phyloP scores from a whole-genome alignment of 2,113 vertebrate species.

The Alouatta palliata region DNA sequence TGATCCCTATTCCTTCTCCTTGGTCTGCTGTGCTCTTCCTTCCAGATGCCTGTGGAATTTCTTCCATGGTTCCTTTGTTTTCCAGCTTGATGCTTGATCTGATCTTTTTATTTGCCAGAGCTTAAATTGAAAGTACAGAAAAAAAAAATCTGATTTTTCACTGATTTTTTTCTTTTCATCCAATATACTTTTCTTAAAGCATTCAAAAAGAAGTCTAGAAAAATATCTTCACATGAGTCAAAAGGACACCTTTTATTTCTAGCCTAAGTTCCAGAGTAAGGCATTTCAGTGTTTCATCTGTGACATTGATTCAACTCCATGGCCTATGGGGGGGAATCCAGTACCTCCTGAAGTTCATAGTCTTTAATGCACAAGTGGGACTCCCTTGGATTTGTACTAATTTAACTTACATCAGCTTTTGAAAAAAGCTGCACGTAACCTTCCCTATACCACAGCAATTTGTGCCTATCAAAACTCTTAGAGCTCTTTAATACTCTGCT shows the following conservation, averaged over 20 bases:
- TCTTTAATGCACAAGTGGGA: not conserved
- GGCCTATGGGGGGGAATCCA: not conserved
- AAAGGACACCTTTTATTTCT: not conserved
- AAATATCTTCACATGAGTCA: not conserved
- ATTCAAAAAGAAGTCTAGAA: not conserved
- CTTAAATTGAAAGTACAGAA: not conserved
- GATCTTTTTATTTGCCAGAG: not conserved
- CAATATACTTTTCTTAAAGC: constrained; percentile 3
- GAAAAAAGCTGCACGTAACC: not conserved
- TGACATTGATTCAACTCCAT: not conserved
- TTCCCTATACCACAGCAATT: not conserved
- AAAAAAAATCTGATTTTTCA: not conserved
- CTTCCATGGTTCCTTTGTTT: not conserved
- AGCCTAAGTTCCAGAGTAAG: not conserved
- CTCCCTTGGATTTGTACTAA: not conserved
- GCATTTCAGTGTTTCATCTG: not conserved
- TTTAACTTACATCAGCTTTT: not conserved
- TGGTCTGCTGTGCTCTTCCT: not conserved
- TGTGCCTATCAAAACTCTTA: not conserved
- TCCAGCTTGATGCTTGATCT: not conserved
- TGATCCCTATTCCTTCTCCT: not conserved
- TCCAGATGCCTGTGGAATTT: not conserved
- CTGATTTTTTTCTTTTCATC: not conserved
- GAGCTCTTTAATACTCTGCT: not conserved
- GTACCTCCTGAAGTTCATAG: not conserved